Evolutionary conservation across 2,888 invertebrate species (phyloP).

Genomic region (Drosophila picticornis): DNA sequence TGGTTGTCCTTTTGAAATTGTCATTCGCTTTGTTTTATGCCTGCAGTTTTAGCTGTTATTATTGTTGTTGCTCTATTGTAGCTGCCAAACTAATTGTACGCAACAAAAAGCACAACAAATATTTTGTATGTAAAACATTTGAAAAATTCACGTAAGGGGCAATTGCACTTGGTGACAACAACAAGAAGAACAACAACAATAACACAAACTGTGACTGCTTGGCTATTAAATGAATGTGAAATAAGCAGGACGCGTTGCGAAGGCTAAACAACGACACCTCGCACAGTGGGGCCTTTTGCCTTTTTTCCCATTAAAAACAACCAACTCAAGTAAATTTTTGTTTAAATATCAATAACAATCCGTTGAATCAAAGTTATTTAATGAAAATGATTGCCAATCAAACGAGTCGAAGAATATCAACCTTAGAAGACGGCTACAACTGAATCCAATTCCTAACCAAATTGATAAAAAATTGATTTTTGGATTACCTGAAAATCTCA

Average conservation of each 20-base stretch:
- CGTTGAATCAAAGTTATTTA: neutral
- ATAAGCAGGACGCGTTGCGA: slow-evolving; percentile 37
- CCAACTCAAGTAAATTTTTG: neutral
- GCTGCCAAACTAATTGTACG: slow-evolving; percentile 77
- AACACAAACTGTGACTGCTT: slow-evolving; percentile 26
- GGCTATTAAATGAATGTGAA: slow-evolving; percentile 57
- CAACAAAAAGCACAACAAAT: slow-evolving; percentile 72
- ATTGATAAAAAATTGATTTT: neutral
- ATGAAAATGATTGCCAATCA: neutral
- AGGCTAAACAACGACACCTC: slow-evolving; percentile 6
- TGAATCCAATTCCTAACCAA: neutral
- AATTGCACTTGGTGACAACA: slow-evolving; percentile 70
- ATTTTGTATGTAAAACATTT: slow-evolving; percentile 71
- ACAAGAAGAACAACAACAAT: slow-evolving; percentile 13
- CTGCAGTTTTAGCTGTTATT: slow-evolving; percentile 54
- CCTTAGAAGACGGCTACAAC: neutral
- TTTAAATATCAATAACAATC: neutral
- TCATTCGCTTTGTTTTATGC: slow-evolving; percentile 74
- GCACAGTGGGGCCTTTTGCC: neutral
- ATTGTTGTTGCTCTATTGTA: slow-evolving; percentile 44
- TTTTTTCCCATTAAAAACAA: neutral
- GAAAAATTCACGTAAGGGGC: slow-evolving; percentile 72
- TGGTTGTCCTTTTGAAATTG: slow-evolving; percentile 71
- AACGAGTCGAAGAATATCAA: neutral
- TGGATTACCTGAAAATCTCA: neutral